Evolutionary conservation across 2,113 vertebrate genomes (phyloP).

Genomic region (Patagioenas fasciata): DNA sequence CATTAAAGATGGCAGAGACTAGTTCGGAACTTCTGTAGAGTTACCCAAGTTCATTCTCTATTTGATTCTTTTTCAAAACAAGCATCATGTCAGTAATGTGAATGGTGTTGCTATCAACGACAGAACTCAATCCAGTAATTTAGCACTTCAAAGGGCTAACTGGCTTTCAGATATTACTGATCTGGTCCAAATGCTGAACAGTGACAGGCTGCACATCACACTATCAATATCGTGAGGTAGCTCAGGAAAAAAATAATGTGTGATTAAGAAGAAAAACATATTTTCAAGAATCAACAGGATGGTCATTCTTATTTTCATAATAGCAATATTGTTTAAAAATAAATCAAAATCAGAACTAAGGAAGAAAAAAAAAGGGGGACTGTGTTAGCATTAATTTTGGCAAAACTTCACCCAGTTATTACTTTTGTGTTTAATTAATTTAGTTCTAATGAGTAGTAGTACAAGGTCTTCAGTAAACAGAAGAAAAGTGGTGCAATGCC

Average conservation of each 20-base stretch:
- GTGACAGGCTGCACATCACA: background rate
- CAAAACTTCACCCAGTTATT: background rate
- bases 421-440: background rate
- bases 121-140: background rate
- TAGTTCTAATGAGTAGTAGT: background rate
- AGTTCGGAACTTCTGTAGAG: background rate
- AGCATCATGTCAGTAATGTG: background rate
- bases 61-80: background rate
- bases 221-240: background rate
- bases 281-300: background rate
- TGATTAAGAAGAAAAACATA: background rate
- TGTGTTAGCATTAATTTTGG: background rate
- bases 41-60: background rate
- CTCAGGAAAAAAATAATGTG: background rate
- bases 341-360: background rate
- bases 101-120: background rate
- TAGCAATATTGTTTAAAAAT: background rate
- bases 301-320: background rate
- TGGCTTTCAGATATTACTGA: background rate
- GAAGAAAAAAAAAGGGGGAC: rapidly evolving
- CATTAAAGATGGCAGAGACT: background rate
- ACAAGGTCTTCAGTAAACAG: background rate
- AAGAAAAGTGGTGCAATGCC: background rate
- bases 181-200: background rate
- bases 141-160: background rate